These are phyloP conservation scores for Palythoa heliodiscus DNA, from an alignment of 92 coral and sea anemone species.

Conservation along the genomic window DNA sequence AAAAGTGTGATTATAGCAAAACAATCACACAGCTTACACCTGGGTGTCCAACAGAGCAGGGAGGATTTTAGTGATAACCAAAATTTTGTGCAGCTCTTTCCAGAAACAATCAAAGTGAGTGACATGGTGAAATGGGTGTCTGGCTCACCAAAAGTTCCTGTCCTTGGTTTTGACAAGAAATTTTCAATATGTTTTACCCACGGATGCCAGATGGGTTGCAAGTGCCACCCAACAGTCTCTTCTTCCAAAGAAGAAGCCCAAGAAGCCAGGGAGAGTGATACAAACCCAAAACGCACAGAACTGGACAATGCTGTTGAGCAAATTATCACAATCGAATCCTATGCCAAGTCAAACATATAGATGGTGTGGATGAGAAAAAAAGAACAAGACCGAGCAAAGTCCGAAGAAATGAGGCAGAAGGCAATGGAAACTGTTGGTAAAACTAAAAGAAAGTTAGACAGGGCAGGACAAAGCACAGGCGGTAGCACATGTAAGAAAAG, in stretches of 20 bases:
- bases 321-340: conserved; percentile 46
- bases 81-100: conserved; percentile 8
- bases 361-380: conserved; percentile 34
- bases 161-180: conserved; percentile 27
- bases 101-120: conserved; percentile 8
- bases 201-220: conserved; percentile 31
- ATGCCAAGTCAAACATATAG: conserved; percentile 34
- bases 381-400: conserved; percentile 44
- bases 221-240: conserved; percentile 38
- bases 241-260: conserved; percentile 19
- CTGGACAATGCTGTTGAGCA: conserved; percentile 43
- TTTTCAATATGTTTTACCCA: conserved; percentile 34
- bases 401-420: conserved; percentile 45
- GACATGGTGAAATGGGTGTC: conserved; percentile 37
- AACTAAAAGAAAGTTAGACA: conserved; percentile 6
- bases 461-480: not conserved
- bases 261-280: not conserved
- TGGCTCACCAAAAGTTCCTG: conserved; percentile 27
- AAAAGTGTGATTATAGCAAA: too few species aligned
- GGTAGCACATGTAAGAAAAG: conserved; percentile 13
- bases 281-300: conserved; percentile 12
- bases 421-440: conserved; percentile 38
- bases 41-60: too few species aligned
- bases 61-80: not conserved
- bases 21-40: too few species aligned